Base-by-base conservation (phyloP, 2,797 vertebrate genomes). In the Notolepis coatsorum region DNA sequence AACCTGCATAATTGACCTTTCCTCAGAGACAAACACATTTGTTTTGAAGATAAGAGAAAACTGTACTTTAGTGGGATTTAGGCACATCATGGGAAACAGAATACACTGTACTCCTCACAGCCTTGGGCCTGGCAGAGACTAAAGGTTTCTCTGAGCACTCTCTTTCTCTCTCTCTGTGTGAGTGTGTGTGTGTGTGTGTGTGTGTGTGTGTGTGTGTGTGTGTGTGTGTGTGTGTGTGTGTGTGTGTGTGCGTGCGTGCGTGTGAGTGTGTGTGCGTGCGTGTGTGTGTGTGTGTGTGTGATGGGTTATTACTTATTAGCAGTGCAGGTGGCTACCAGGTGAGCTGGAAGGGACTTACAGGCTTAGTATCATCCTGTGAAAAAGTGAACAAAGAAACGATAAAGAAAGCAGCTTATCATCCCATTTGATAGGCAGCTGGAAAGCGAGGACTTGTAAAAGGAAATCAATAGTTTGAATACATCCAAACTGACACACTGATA, bases 1-100 rank as follows among this genome's bases (percentile, higher is more conserved):
- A 75, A n/a, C n/a, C n/a, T n/a, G n/a, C n/a, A n/a, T n/a, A 65
- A 73, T 70, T 48, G 49, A 39, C 28, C 54, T 63, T 20, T 24
- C 15, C 27, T 39, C 49, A 48, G 41, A 61, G 65, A 61, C 25
- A 23, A 65, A 42, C 37, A 50, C 3, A 41, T 15, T n/a, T n/a
- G 27, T 60, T 59, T 52, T 42, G 13, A 37, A 47, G 53, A 45
- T 33, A n/a, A 53, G 50, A 48, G 41, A 48, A 74, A 79, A 64
- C 35, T 8, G 38, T 45, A 41, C 69, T 46, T 68, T 61, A 33
- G 24, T 13, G 15, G 56, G 72, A 70, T 75, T 69, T 43, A 46
- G 27, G 0, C 3, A 41, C 23, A 21, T 65, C 69, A 65, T 74
- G 71, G 42, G 68, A 82, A 82, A 70, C 1, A 1, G 13, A 59